Conservation (phyloP, 2,888 invertebrate species). For the Oscheius sp. region DNA sequence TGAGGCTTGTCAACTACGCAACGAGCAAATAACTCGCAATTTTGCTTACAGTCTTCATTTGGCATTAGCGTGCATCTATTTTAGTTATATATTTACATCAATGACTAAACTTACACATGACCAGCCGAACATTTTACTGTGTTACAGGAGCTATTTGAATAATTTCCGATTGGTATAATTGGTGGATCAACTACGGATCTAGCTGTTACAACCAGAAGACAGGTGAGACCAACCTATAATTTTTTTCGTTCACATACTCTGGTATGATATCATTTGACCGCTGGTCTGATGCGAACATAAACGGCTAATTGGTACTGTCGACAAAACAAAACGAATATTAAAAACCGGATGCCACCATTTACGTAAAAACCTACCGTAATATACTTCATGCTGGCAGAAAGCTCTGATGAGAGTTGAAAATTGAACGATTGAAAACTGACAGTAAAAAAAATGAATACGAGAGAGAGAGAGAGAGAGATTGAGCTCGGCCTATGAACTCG, state of each 20-base stretch:
- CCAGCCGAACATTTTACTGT: constrained; percentile 2
- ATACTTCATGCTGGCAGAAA: too few species aligned
- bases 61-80: constrained; percentile 5
- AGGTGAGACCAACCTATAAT: constrained; percentile 4
- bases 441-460: background rate
- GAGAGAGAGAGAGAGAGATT: background rate
- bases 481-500: background rate
- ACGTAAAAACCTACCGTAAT: too few species aligned
- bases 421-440: too few species aligned
- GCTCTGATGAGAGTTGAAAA: too few species aligned
- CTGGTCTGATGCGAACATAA: too few species aligned
- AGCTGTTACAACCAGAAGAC: background rate
- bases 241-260: too few species aligned
- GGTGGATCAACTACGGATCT: constrained; percentile 14
- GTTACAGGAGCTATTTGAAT: background rate
- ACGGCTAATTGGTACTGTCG: too few species aligned
- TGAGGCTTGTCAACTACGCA: background rate
- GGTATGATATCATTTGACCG: too few species aligned
- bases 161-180: background rate
- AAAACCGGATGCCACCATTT: too few species aligned
- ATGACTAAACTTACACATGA: background rate
- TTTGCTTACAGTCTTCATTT: constrained; percentile 2
- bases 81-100: too few species aligned
- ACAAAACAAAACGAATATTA: too few species aligned
- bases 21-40: constrained; percentile 3